Percentiles rank a stretch among this genome's conserved stretches.
phyloP scores from a whole-genome alignment of 92 coral and sea anemone species.

The Epizoanthus scotinus region DNA sequence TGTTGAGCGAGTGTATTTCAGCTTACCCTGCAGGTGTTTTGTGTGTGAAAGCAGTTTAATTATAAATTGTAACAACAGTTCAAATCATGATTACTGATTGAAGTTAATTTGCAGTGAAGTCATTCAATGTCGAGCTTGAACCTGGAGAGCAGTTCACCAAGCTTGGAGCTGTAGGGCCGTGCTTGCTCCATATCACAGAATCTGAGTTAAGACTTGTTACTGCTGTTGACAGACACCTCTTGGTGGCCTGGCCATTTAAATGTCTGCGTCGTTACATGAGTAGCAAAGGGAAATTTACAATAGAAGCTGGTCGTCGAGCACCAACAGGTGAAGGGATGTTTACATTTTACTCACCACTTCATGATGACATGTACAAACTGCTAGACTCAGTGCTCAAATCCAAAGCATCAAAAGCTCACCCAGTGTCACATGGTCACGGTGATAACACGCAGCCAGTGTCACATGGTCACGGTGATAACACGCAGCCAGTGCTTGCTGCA shows the following conservation, averaged over 20 bases:
- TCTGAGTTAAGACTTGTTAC: conserved; percentile 83
- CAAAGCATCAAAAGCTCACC: conserved; percentile 66
- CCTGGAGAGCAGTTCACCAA: conserved; percentile 57
- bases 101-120: conserved; percentile 62
- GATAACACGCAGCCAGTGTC: conserved; percentile 17
- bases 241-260: conserved; percentile 97
- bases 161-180: conserved; percentile 75
- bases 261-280: conserved; percentile 96
- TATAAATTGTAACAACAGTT: neutral
- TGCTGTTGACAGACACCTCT: conserved; percentile 83
- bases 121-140: conserved; percentile 91
- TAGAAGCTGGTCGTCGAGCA: conserved; percentile 98
- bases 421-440: conserved; percentile 27
- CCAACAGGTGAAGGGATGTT: conserved; percentile 96
- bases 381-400: conserved; percentile 89
- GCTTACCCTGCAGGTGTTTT: no score
- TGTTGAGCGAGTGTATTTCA: no score
- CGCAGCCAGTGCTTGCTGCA: conserved; percentile 43
- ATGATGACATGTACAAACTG: conserved; percentile 91
- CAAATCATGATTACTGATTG: neutral
- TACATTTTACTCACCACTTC: conserved; percentile 79
- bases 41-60: neutral
- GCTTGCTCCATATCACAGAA: conserved; percentile 86
- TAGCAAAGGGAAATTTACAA: conserved; percentile 76
- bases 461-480: conserved; percentile 22